Conservation (phyloP, 92 coral and sea anemone genomes). For the Heteractis magnifica region DNA sequence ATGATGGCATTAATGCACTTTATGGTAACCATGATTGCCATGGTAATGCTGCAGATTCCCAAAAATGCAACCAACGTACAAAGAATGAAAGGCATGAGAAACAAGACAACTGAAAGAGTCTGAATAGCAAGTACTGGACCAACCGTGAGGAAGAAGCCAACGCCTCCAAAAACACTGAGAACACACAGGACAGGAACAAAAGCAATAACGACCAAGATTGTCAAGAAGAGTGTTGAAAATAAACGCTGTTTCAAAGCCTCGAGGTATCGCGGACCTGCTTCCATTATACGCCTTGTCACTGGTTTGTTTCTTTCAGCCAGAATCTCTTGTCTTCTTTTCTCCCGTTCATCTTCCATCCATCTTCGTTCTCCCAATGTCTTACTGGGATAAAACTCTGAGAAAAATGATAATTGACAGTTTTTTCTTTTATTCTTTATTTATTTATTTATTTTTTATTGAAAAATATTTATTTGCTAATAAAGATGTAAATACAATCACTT, state of each 20-base stretch:
- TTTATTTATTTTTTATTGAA: no score
- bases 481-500: no score
- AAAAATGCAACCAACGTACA: neutral
- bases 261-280: slow-evolving; percentile 1
- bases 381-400: neutral
- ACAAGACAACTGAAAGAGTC: neutral
- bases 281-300: neutral
- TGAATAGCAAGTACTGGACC: neutral
- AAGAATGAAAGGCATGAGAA: neutral
- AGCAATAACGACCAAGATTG: neutral
- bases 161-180: neutral
- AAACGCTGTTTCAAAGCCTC: neutral
- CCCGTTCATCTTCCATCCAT: slow-evolving; percentile 3
- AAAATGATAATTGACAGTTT: neutral
- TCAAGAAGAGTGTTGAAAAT: neutral
- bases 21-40: neutral
- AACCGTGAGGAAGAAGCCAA: neutral
- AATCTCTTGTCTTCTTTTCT: neutral
- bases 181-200: neutral
- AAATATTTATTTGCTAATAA: no score
- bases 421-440: no score
- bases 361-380: neutral
- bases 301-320: neutral
- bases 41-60: neutral
- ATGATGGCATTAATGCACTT: neutral